Evolutionary conservation across 23 tunicate species (phyloP), one percentile per base, ranked within the genome.

Genomic region (Trididemnum clinides): DNA sequence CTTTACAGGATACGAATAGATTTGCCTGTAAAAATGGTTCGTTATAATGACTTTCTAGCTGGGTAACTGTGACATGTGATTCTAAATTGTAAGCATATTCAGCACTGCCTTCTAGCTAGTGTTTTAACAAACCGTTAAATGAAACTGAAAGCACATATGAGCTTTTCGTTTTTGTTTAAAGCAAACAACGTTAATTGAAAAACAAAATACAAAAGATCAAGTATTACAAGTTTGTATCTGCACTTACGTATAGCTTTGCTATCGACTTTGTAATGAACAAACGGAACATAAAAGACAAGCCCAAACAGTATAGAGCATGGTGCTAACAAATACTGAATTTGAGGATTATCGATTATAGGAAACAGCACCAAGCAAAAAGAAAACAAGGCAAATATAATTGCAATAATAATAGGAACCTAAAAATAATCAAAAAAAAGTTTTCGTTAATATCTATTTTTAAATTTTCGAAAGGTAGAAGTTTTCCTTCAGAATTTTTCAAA

Each of bases 261-360:
- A 44, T 83, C 69, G 32, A 57, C 22, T 57, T 84, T 84, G 50
- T 77, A 83, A 69, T 92, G 88, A 19, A 92, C 97, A 54, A 93
- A 93, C 0, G 98, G 98, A 59, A 93, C 15, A 63, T 93, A 93
- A 84, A 93, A 93, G 26, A 88, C 83, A 27, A 86, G 84, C 22
- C 98, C 98, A 65, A 79, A 71, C 7, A 93, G 74, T 23, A 93
- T 63, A 33, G 86, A 76, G 25, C 71, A 26, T 2, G 76, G 73
- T 10, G 93, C 98, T 33, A 73, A 29, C 3, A 93, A 39, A 77
- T 93, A 93, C 70, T 88, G 90, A 28, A 93, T 87, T 64, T 91
- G 84, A 0, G 96, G 96, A n/a, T 91, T 57, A 51, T 91, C 90
- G 31, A 96, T 84, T 33, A 96, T 85, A 26, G 99, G 99, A 29